Base-by-base conservation (phyloP, 2,888 invertebrate species). In the Lycia hirtaria region DNA sequence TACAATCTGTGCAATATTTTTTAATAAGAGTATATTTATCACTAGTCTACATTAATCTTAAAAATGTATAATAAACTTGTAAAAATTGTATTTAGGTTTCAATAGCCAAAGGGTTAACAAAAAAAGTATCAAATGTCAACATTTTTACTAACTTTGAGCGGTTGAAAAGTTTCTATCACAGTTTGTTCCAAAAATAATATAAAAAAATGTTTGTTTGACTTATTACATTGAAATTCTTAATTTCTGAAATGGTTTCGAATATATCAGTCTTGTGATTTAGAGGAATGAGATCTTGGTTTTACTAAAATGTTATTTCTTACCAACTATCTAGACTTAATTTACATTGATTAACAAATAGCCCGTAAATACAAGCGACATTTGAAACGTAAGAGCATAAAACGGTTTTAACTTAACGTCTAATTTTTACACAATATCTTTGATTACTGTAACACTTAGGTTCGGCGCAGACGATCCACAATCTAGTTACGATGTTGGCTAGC, bases 191-290 rank as follows among this genome's bases (percentile, higher is more conserved):
- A 45, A 60, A 52, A 60, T 15, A 17, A 48, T n/a, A 14, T 10
- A 28, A 28, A 26, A 24, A 40, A 43, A 55, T 12, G 20, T 15
- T 41, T 33, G 54, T 52, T 51, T 56, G 52, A 53, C 56, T 60
- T 55, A 57, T 30, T 45, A 50, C 28, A 15, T 64, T 56, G 55
- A 56, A 60, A 60, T 62, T 60, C 40, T 57, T 45, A 60, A 62
- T 60, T 62, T 58, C 56, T 44, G 50, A 28, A 52, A 30, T 51
- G 51, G 41, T 44, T 60, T 62, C 19, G 45, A 65, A 61, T 56
- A 64, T 60, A 41, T 71, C 71, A 71, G 71, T 71, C 71, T 71
- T 71, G 56, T 62, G 64, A 67, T 64, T 71, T 70, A 60, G 66
- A 65, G 52, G 54, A 30, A 37, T 65, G 67, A 67, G 67, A 67